phyloP scores from a whole-genome alignment of 2,888 invertebrate species.

The Mythimna loreyi region DNA sequence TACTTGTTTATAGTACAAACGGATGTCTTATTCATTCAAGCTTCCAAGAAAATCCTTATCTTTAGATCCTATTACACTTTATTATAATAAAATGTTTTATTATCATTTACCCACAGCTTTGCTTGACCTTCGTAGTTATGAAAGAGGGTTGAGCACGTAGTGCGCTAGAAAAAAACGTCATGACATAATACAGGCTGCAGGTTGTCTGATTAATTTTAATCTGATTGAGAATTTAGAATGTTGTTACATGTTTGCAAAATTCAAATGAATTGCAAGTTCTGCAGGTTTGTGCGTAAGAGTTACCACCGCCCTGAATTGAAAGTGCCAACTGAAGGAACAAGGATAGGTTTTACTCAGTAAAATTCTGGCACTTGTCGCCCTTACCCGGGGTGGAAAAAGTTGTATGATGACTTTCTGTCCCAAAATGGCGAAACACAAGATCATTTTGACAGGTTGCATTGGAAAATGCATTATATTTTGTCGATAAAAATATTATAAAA shows the following conservation, averaged over 20 bases:
- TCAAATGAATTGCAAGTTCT: no score
- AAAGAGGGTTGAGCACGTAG: constrained; percentile 29
- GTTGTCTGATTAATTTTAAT: background rate
- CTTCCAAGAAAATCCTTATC: constrained; percentile 60
- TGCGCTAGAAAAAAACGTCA: constrained; percentile 28
- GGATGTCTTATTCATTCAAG: constrained; percentile 57
- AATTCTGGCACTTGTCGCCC: no score
- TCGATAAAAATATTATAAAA: no score
- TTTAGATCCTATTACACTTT: constrained; percentile 43
- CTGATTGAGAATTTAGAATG: background rate
- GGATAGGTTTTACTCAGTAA: no score
- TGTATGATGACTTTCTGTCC: no score
- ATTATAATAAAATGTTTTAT: constrained; percentile 37
- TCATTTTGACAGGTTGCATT: background rate
- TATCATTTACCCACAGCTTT: constrained; percentile 40
- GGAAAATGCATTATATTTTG: background rate
- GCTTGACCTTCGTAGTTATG: constrained; percentile 46
- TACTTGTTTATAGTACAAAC: constrained; percentile 50
- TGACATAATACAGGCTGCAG: constrained; percentile 25
- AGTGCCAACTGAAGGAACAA: no score
- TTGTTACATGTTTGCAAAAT: background rate
- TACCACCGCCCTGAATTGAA: no score
- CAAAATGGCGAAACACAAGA: background rate
- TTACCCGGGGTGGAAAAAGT: no score
- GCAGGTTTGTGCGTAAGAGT: no score